Conservation (phyloP, 2,888 invertebrate genomes). For the Pristionchus mayeri region DNA sequence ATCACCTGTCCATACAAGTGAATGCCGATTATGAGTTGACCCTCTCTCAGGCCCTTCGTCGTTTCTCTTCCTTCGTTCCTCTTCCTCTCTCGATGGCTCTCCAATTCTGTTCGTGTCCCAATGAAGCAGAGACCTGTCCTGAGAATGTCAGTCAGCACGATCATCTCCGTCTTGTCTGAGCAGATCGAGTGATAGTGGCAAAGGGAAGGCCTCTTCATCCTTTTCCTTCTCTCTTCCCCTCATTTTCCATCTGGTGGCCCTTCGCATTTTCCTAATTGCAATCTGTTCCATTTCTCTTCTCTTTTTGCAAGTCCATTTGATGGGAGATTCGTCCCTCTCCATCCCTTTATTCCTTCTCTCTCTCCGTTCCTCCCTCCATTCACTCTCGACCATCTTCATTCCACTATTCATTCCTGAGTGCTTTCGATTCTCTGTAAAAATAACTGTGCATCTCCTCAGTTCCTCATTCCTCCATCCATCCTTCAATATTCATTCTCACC, state of each 20-base stretch:
- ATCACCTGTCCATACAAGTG: background rate
- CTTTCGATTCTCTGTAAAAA: background rate
- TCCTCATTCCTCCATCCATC: background rate
- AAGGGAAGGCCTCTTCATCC: background rate
- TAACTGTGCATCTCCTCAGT: background rate
- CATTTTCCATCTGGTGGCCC: no score
- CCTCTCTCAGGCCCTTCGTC: constrained; percentile 22
- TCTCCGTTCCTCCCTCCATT: background rate
- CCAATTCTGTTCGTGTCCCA: constrained; percentile 12
- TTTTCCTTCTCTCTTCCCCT: constrained; percentile 1
- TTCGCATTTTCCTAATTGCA: background rate
- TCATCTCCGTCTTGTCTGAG: background rate
- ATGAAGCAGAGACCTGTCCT: background rate
- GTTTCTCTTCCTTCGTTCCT: background rate
- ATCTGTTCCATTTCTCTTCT: background rate
- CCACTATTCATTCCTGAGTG: background rate
- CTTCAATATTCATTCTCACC: background rate
- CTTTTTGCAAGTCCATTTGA: background rate
- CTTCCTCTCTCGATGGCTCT: background rate
- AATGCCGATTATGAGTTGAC: no score
- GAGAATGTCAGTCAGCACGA: background rate
- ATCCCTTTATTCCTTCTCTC: no score
- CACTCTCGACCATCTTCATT: background rate
- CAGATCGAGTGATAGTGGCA: background rate
- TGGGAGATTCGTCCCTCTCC: background rate